These are phyloP conservation scores for Encarsia formosa DNA, from an alignment of 2,888 invertebrate species.

Conservation along the genomic window DNA sequence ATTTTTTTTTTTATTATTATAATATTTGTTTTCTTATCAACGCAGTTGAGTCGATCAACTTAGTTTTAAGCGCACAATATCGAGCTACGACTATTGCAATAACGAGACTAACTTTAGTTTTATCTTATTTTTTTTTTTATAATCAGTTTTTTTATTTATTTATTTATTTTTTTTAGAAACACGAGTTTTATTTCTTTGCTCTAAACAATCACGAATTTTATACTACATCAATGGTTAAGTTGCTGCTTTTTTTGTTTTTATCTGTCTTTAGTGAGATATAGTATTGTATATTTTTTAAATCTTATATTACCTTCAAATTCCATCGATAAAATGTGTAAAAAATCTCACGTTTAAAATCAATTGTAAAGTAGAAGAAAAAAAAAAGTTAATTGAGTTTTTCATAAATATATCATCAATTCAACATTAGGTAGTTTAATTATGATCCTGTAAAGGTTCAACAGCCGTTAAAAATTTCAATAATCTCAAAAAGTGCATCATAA, in stretches of 20 bases:
- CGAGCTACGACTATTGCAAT: slow-evolving; percentile 35
- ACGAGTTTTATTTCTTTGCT: slow-evolving; percentile 24
- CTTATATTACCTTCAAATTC: slow-evolving; percentile 6
- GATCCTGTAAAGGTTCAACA: no score
- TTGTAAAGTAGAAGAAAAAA: slow-evolving; percentile 1
- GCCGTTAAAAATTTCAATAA: no score
- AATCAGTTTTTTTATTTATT: no score
- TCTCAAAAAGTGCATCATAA: no score
- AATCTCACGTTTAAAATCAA: slow-evolving; percentile 6
- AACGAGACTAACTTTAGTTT: slow-evolving; percentile 38
- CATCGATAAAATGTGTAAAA: slow-evolving; percentile 15
- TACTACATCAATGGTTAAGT: slow-evolving; percentile 36
- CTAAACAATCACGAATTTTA: slow-evolving; percentile 44
- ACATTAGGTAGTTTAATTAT: no score
- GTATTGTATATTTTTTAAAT: not conserved
- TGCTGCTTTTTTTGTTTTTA: slow-evolving; percentile 28
- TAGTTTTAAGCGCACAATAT: slow-evolving; percentile 20
- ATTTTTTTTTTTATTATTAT: slow-evolving; percentile 7
- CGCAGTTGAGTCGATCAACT: slow-evolving; percentile 12
- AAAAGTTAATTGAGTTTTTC: no score
- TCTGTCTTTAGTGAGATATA: slow-evolving; percentile 7
- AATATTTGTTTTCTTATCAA: not conserved
- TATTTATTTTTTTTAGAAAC: slow-evolving; percentile 9
- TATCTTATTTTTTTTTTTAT: slow-evolving; percentile 30
- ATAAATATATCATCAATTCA: no score